Conservation (phyloP, 1,140 invertebrate species). For the Globodera rostochiensis region DNA sequence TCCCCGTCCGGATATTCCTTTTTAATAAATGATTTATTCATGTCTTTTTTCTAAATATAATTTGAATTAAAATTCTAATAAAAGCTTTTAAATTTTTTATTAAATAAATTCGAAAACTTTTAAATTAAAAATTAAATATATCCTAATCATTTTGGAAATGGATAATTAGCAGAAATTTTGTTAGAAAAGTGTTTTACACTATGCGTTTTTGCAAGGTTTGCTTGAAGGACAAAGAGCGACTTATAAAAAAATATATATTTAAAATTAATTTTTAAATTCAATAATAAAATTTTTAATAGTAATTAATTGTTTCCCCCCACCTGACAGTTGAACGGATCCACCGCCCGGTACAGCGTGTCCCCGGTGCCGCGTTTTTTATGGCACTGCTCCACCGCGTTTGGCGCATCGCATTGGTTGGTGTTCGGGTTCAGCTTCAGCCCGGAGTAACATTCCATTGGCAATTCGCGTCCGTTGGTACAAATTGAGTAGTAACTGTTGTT, state of each 20-base stretch:
- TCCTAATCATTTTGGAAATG: background rate
- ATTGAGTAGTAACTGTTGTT: constrained; percentile 37
- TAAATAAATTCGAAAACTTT: background rate
- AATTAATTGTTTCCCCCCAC: background rate
- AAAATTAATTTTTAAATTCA: background rate
- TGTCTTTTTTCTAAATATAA: background rate
- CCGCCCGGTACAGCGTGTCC: constrained; percentile 18
- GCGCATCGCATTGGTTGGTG: constrained; percentile 37
- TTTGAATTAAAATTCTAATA: background rate
- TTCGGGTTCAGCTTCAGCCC: constrained; percentile 31
- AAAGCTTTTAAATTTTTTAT: background rate
- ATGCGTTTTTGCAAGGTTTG: background rate
- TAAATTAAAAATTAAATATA: background rate
- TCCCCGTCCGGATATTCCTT: constrained; percentile 15
- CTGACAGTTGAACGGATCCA: constrained; percentile 22
- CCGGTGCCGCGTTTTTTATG: constrained; percentile 5
- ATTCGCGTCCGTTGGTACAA: constrained; percentile 32
- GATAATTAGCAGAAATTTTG: background rate
- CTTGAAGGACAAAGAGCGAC: background rate
- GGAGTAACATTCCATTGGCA: constrained; percentile 33
- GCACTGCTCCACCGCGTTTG: constrained; percentile 19
- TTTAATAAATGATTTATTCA: background rate
- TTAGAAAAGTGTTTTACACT: no score
- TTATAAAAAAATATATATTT: background rate
- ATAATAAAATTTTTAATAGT: background rate